Evolutionary conservation across 1,140 invertebrate species (phyloP).

Genomic region (Yoshiicerus persimilis): DNA sequence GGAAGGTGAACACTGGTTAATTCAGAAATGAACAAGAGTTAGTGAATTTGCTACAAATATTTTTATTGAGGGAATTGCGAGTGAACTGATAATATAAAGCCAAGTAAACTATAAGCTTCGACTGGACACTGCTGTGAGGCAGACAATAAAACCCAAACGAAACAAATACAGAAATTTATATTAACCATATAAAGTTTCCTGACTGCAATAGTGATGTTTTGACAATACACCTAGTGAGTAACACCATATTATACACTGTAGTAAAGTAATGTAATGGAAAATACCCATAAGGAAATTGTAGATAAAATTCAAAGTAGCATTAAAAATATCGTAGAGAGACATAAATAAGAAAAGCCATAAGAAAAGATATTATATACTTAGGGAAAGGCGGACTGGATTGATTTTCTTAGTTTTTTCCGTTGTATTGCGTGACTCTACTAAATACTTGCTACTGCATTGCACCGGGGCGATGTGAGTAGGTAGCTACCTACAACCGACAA

Average conservation of each 20-base stretch:
- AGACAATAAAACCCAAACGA: neutral
- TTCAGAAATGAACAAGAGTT: neutral
- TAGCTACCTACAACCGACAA: too few relatives aligned
- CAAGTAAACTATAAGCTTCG: neutral
- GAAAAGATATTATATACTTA: neutral
- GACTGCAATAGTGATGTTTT: neutral
- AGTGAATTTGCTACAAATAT: neutral
- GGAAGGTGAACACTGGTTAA: neutral
- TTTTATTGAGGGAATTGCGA: neutral
- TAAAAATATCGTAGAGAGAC: neutral
- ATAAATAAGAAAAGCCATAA: neutral
- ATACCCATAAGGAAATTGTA: neutral
- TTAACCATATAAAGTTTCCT: neutral
- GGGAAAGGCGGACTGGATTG: neutral
- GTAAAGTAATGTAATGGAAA: neutral
- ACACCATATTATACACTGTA: neutral
- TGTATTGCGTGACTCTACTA: neutral
- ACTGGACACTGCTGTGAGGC: neutral
- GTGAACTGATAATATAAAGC: neutral
- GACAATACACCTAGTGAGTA: neutral
- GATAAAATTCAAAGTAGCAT: neutral
- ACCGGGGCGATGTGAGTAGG: neutral
- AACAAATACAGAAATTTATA: neutral
- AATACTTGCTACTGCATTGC: neutral
- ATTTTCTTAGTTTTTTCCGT: conserved; percentile 5